Evolutionary conservation across 2,888 invertebrate species (phyloP).

Genomic region (Lordiphosa andalusiaca): DNA sequence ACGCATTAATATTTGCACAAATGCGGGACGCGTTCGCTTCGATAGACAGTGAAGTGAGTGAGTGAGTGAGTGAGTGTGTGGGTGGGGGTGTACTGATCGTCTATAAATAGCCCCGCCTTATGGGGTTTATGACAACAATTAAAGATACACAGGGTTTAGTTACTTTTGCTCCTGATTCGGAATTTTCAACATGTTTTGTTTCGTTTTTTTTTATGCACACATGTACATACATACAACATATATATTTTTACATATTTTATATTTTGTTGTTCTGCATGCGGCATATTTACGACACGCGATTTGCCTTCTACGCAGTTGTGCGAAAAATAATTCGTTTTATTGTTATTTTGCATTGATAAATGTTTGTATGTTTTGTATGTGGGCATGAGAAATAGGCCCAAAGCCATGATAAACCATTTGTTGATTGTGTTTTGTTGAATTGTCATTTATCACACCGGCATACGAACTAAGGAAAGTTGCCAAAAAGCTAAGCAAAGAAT

Average conservation of each 20-base stretch:
- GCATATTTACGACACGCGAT: constrained; percentile 63
- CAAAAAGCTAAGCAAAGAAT: constrained; percentile 17
- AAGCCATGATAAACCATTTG: not conserved
- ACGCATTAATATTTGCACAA: constrained; percentile 27
- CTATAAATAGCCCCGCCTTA: constrained; percentile 42
- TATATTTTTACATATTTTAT: constrained; percentile 55
- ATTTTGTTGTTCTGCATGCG: constrained; percentile 38
- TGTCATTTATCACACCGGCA: constrained; percentile 28
- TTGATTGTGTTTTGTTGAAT: constrained; percentile 26
- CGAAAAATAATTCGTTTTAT: constrained; percentile 47
- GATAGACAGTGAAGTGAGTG: constrained; percentile 10
- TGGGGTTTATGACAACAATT: constrained; percentile 47
- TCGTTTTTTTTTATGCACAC: too few species aligned
- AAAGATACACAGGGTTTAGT: constrained; percentile 27
- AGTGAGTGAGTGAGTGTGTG: not conserved
- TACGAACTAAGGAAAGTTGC: constrained; percentile 16
- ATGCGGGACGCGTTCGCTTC: constrained; percentile 1
- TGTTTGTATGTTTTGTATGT: constrained; percentile 31
- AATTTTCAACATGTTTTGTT: not conserved
- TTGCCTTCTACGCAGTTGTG: constrained; percentile 68
- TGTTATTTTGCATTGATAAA: constrained; percentile 52
- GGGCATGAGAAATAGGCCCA: too few species aligned
- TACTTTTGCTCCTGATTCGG: too few species aligned
- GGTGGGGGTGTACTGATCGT: constrained; percentile 15
- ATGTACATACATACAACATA: constrained; percentile 32